Evolutionary conservation across 2,113 vertebrate genomes (phyloP).

Genomic region (Raja brachyura): DNA sequence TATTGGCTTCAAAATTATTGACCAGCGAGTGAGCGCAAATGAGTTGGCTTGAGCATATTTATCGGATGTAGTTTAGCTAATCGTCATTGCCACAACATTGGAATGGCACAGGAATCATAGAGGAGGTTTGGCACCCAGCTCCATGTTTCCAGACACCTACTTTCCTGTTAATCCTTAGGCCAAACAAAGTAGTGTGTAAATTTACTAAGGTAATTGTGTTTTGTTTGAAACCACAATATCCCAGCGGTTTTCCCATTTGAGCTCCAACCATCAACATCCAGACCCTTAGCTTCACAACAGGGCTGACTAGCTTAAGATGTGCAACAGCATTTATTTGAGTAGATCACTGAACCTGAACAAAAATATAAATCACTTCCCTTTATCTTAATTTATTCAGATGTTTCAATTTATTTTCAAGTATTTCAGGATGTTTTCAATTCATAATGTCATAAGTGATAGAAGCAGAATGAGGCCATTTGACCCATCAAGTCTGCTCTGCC

Average conservation of each 20-base stretch:
- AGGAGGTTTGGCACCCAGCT: not conserved
- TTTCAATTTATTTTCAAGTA: too few species aligned
- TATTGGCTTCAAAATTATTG: constrained; percentile 1
- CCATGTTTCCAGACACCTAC: not conserved
- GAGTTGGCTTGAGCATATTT: not conserved
- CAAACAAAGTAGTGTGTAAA: not conserved
- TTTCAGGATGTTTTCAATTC: too few species aligned
- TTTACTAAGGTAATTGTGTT: not conserved
- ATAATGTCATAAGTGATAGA: too few species aligned
- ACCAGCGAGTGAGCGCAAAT: not conserved
- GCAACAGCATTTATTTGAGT: too few species aligned
- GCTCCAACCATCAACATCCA: too few species aligned
- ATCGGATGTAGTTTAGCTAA: not conserved
- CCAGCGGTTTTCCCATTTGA: not conserved
- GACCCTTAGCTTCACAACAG: too few species aligned
- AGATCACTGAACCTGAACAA: too few species aligned
- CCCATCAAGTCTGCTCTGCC: too few species aligned
- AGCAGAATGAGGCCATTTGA: too few species aligned
- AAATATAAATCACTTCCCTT: too few species aligned
- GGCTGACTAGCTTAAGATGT: too few species aligned
- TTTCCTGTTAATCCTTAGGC: not conserved
- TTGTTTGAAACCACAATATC: not conserved
- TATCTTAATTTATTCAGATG: too few species aligned
- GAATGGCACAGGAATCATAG: not conserved
- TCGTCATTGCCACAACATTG: not conserved